phyloP scores from a whole-genome alignment of 2,113 vertebrate species.

The Leucosticte australis region DNA sequence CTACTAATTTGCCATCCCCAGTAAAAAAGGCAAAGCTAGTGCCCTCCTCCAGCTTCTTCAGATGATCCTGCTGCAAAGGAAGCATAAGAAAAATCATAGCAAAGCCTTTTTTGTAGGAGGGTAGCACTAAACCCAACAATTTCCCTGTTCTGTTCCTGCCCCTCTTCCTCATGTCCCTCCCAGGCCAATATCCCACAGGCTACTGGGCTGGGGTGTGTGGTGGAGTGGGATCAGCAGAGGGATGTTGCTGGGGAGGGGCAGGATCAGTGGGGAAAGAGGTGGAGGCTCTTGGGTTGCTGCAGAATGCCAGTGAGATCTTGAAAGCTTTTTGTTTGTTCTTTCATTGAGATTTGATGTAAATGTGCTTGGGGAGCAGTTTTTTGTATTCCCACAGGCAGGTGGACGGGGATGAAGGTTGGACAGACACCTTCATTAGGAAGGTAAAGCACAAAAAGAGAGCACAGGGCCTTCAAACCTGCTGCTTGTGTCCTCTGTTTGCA shows the following conservation, averaged over 20 bases:
- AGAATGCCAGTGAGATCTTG: background rate
- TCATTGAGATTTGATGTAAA: background rate
- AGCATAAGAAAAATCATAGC: accelerated
- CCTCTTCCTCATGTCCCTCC: accelerated
- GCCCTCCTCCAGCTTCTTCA: background rate
- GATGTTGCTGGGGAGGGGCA: background rate
- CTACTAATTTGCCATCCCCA: background rate
- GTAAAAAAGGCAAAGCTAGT: background rate
- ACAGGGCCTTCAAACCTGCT: accelerated
- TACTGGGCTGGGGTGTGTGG: background rate
- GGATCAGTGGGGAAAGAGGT: accelerated
- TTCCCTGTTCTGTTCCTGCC: background rate
- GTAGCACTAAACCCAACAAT: background rate
- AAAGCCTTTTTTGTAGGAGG: background rate
- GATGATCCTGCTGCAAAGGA: background rate
- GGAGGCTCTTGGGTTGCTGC: background rate
- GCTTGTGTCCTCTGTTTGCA: background rate
- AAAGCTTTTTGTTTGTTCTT: background rate
- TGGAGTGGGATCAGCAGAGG: background rate
- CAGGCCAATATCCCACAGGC: background rate
- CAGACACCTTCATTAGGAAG: background rate
- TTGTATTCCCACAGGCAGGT: background rate
- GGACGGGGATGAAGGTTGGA: background rate
- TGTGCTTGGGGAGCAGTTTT: background rate
- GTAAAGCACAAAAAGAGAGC: background rate